Evolutionary conservation across 2,113 vertebrate genomes (phyloP), one percentile per base, ranked within the genome.

Genomic region (Salvelinus alpinus): DNA sequence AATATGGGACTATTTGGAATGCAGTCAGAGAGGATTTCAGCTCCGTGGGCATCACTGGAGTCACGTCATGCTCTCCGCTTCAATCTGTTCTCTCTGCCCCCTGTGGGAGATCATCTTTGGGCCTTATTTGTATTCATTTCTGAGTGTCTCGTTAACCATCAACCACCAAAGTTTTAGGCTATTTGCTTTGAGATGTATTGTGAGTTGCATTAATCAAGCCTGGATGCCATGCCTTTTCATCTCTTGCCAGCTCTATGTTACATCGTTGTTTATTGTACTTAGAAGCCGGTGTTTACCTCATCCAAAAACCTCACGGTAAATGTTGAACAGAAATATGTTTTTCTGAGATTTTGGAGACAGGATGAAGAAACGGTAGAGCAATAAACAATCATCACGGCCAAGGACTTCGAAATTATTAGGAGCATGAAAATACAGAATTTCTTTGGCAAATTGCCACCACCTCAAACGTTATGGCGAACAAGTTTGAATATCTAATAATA

Each of bases 41-140:
- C 79, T 80, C 79, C 9, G 22, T 64, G 62, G 62, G 22, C 22
- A 64, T 64, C 20, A 18, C 31, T 34, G 25, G 4, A 38, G 65
- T 68, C 65, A 31, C 65, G 65, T 38, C 34, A 68, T n/a, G 20
- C 66, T 68, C 29, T 7, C 38, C 38, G 38, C 38, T 44, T 44
- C 38, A 44, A 9, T 44, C 66, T 68, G 16, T 22, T 44, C 34
- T n/a, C 34, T 20, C 66, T n/a, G 66, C 2, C 65, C 64, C 25
- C 31, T 8, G 18, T 16, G 9, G 66, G 54, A 31, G 18, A 20
- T 20, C 34, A 29, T 68, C 31, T 44, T 7, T n/a, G 29, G 66
- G 2, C 13, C 66, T 44, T 20, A 22, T 68, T 38, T 22, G 29
- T 68, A 38, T 68, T 68, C 5, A 38, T 68, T 20, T 38, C 27